These are phyloP conservation scores for Calyptommatus sinebrachiatus DNA, from an alignment of 2,113 vertebrate species.

Conservation along the genomic window DNA sequence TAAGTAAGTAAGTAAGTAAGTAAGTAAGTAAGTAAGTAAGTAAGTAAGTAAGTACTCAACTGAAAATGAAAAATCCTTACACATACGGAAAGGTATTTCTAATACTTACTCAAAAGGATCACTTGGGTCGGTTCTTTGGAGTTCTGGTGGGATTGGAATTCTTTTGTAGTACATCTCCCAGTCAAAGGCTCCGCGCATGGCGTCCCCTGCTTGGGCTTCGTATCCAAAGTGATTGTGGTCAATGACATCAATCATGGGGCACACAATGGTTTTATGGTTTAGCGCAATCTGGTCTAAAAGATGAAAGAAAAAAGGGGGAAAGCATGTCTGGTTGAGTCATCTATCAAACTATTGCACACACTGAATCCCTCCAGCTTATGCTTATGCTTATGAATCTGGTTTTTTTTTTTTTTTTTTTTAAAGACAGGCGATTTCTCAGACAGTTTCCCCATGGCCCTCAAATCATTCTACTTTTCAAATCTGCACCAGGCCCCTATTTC, in stretches of 20 bases:
- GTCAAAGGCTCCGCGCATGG: conserved; percentile 91
- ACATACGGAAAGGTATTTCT: neutral
- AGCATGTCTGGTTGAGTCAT: conserved; percentile 65
- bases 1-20: no score
- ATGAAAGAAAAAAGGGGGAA: conserved; percentile 72
- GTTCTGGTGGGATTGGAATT: conserved; percentile 87
- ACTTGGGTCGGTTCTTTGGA: conserved; percentile 84
- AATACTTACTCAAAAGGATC: conserved; percentile 89
- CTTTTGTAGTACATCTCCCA: conserved; percentile 96
- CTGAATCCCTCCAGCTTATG: conserved; percentile 46
- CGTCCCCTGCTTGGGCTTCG: conserved; percentile 87
- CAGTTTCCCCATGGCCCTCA: conserved; percentile 33
- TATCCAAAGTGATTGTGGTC: conserved; percentile 94
- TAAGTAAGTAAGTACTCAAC: no score
- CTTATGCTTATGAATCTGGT: neutral
- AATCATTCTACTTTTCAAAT: conserved; percentile 50
- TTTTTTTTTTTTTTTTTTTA: conserved; percentile 33
- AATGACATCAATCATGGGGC: conserved; percentile 93
- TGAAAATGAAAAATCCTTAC: no score
- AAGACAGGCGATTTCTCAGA: conserved; percentile 38
- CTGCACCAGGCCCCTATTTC: conserved; percentile 46
- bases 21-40: no score
- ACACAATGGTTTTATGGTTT: conserved; percentile 89
- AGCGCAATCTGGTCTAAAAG: conserved; percentile 89
- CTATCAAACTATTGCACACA: conserved; percentile 61